Evolutionary conservation across 1,140 invertebrate genomes (phyloP).

Genomic region (fruit fly (Drosophila melanogaster)): Release_6_plus_ISO1_MT NT_033779.5:11964501-11965000

Average conservation of each 20-base stretch:
- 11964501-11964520: too few relatives aligned
- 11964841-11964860: slow-evolving; percentile 68
- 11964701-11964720: slow-evolving; percentile 32
- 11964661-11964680: slow-evolving; percentile 16
- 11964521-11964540: too few relatives aligned
- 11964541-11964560: too few relatives aligned
- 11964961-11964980: slow-evolving; percentile 8
- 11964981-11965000: not conserved
- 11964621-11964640: slow-evolving; percentile 13
- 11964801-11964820: slow-evolving; percentile 32
- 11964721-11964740: slow-evolving; percentile 21
- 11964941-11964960: slow-evolving; percentile 62
- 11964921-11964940: slow-evolving; percentile 43
- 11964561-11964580: too few relatives aligned
- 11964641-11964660: slow-evolving; percentile 28
- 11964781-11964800: slow-evolving; percentile 49
- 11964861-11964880: slow-evolving; percentile 44
- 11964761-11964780: slow-evolving; percentile 3
- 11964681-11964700: slow-evolving; percentile 21
- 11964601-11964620: slow-evolving; percentile 1
- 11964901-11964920: slow-evolving; percentile 8
- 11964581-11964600: not conserved
- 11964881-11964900: slow-evolving; percentile 34
- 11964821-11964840: slow-evolving; percentile 37
- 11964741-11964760: slow-evolving; percentile 17